Evolutionary conservation across 2,888 invertebrate species (phyloP).

Genomic region (Tachina grossa): DNA sequence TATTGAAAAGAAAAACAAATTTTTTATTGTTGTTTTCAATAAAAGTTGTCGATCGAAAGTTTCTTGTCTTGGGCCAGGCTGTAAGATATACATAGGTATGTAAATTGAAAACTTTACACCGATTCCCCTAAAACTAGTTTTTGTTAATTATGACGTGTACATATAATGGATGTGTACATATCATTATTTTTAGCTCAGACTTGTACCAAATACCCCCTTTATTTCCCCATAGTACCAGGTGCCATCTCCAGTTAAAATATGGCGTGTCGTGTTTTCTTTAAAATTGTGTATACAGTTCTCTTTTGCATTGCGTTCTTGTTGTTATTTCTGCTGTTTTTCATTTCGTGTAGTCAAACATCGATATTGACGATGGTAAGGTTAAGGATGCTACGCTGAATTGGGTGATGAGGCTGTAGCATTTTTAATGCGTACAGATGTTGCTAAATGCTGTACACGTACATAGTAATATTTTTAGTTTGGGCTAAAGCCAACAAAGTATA

Average conservation of each 20-base stretch:
- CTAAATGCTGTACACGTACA: constrained; percentile 68
- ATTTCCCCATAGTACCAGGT: neutral
- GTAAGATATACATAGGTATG: too few species aligned
- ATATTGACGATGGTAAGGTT: constrained; percentile 63
- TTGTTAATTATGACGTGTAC: too few species aligned
- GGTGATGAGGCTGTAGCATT: constrained; percentile 24
- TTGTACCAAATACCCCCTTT: neutral
- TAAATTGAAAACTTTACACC: too few species aligned
- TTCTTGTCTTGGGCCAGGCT: too few species aligned
- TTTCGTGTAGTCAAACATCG: constrained; percentile 59
- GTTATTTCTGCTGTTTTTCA: constrained; percentile 30
- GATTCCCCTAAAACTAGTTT: too few species aligned
- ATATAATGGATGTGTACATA: too few species aligned
- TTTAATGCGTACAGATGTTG: constrained; percentile 58
- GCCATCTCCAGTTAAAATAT: constrained; percentile 11
- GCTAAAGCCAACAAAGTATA: constrained; percentile 65
- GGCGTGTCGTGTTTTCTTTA: constrained; percentile 41
- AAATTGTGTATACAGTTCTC: constrained; percentile 27
- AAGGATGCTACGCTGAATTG: constrained; percentile 52
- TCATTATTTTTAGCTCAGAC: too few species aligned
- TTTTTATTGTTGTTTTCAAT: too few species aligned
- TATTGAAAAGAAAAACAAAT: too few species aligned
- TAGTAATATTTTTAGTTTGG: constrained; percentile 69
- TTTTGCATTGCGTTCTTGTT: constrained; percentile 13
- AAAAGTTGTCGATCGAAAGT: too few species aligned